Evolutionary conservation across 2,113 vertebrate species (phyloP), one percentile per base, ranked within the genome.

Genomic region (Tricholaema leucomelas): DNA sequence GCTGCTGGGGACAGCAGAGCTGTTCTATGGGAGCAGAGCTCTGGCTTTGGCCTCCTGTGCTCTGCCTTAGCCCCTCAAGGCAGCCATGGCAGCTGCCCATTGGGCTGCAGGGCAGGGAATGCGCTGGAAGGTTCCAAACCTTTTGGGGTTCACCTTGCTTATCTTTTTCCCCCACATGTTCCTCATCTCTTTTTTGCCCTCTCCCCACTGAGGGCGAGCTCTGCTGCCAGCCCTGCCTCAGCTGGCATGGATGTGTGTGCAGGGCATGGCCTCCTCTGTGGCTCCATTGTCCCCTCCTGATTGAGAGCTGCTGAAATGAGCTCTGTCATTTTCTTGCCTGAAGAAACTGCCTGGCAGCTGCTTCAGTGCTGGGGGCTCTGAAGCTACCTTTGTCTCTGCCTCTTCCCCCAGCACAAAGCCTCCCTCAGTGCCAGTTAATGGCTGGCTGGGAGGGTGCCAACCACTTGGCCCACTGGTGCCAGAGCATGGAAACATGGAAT

Each of bases 301-400:
- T 88, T 88, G 54, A 75, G 92, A 94, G 94, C 80, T 82, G 88
- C 92, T 93, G 93, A 84, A 95, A 95, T 94, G 94, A 96, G 93
- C 93, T 95, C 93, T 95, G 93, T 94, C 78, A 93, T 95, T 94
- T 79, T 93, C 87, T 95, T 91, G 91, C 93, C 93, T 93, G 91
- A 80, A 95, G 91, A 91, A 96, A 81, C 93, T 65, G 86, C 94
- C 85, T 81, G 93, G 85, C 60, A 44, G 40, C 80, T 42, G 69
- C 90, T 82, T 59, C 36, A 60, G 77, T 12, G 81, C 30, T 6
- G 67, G 44, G 3, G 5, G 55, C 75, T 92, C 52, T 20, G 81
- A 96, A 88, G 92, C 77, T 7, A 40, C 92, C 92, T 94, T 94
- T 95, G 93, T 91, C 77, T 54, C 58, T 4, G 2, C 8, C 88